A percentile compares a stretch with the other conserved stretches of the same genome.
Evolutionary conservation across 2,113 vertebrate genomes (phyloP).

Genomic region (Heterotis niloticus): DNA sequence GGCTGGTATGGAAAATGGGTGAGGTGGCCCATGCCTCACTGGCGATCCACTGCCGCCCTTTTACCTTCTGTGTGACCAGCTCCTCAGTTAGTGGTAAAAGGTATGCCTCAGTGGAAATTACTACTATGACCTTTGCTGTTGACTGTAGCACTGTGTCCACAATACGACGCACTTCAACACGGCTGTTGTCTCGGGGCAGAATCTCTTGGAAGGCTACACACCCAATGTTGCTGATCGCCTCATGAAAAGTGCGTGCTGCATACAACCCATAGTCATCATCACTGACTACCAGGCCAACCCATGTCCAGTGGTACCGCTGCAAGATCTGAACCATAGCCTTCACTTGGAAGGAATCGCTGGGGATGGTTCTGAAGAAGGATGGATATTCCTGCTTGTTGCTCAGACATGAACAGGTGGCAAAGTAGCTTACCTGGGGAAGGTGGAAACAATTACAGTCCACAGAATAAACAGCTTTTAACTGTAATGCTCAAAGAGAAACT

Average conservation of each 20-base stretch:
- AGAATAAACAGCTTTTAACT: not conserved
- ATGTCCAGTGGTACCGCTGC: no score
- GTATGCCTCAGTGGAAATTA: conserved; percentile 39
- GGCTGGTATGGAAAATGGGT: conserved; percentile 39
- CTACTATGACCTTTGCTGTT: conserved; percentile 44
- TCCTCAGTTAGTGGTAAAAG: conserved; percentile 53
- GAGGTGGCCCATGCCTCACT: conserved; percentile 61
- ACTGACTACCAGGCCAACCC: no score
- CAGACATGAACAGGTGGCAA: conserved; percentile 29
- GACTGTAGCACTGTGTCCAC: conserved; percentile 47
- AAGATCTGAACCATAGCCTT: no score
- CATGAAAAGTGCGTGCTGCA: no score
- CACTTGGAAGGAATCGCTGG: no score
- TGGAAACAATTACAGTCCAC: not conserved
- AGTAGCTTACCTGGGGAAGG: conserved; percentile 21
- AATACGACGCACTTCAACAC: conserved; percentile 43
- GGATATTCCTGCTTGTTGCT: conserved; percentile 35
- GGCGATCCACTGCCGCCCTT: conserved; percentile 62
- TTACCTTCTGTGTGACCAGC: conserved; percentile 52
- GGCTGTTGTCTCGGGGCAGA: conserved; percentile 44
- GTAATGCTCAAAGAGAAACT: not conserved
- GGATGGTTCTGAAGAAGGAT: conserved; percentile 45
- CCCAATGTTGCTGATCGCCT: conserved; percentile 40
- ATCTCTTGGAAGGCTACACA: conserved; percentile 57
- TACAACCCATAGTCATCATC: no score